A percentile compares a stretch with the other conserved stretches of the same genome.
phyloP scores from a whole-genome alignment of 2,888 invertebrate genomes.

The Dasypogon diadema region DNA sequence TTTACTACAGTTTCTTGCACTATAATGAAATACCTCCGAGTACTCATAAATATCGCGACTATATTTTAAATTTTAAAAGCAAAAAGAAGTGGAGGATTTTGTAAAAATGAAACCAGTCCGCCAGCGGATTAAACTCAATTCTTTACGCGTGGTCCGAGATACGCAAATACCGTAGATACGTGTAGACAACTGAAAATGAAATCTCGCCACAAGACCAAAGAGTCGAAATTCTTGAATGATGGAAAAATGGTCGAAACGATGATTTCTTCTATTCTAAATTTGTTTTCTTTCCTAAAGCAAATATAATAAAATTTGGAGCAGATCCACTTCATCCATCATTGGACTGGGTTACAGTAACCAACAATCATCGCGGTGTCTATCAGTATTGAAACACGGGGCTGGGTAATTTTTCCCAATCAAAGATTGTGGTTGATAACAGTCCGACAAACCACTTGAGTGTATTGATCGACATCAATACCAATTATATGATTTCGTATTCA shows the following conservation, averaged over 20 bases:
- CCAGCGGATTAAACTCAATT: conserved; percentile 9
- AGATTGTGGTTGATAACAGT: background rate
- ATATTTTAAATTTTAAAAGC: conserved; percentile 7
- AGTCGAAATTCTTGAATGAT: conserved; percentile 35
- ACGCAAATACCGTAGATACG: conserved; percentile 1
- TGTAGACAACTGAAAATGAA: conserved; percentile 25
- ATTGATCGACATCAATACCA: conserved; percentile 9
- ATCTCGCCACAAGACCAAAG: background rate
- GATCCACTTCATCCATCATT: conserved; percentile 26
- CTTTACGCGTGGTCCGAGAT: conserved; percentile 30
- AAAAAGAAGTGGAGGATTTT: background rate
- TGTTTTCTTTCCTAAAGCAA: conserved; percentile 34
- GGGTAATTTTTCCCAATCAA: background rate
- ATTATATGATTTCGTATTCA: background rate
- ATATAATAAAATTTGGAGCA: conserved; percentile 45
- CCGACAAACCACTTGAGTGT: background rate
- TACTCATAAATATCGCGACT: conserved; percentile 9
- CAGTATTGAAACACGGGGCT: background rate
- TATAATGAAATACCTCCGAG: background rate
- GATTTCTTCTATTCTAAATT: conserved; percentile 39
- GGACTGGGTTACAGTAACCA: background rate
- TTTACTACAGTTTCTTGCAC: too few species aligned
- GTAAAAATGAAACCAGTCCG: conserved; percentile 27
- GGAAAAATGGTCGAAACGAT: conserved; percentile 28
- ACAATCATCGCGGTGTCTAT: background rate